Evolutionary conservation across 2,113 vertebrate genomes (phyloP).

Genomic region (Syrmaticus mikado): DNA sequence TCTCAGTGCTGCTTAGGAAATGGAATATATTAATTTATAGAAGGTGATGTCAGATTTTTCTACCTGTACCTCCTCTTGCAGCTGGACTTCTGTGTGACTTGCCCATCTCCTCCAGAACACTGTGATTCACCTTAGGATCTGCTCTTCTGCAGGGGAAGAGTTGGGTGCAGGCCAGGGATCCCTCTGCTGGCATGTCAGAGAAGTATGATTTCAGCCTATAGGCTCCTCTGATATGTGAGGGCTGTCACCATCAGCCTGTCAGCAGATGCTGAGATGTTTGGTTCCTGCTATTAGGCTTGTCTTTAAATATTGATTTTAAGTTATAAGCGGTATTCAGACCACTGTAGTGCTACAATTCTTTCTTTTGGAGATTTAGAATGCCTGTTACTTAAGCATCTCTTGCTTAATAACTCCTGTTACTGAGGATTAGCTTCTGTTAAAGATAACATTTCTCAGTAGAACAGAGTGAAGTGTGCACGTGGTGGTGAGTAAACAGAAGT

Average conservation of each 20-base stretch:
- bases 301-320: not conserved
- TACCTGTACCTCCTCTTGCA: not conserved
- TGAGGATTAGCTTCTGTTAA: not conserved
- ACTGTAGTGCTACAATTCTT: not conserved
- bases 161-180: not conserved
- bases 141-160: not conserved
- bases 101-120: not conserved
- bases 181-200: not conserved
- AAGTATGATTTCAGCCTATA: not conserved
- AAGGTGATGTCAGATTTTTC: not conserved
- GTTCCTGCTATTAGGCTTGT: not conserved
- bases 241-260: not conserved
- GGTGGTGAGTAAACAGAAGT: not conserved
- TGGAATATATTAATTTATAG: not conserved
- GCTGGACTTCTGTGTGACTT: not conserved
- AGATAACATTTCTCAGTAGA: not conserved
- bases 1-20: fast-evolving
- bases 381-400: not conserved
- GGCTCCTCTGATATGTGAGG: not conserved
- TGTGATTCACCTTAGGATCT: not conserved
- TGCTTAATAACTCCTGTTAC: not conserved
- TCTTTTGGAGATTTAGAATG: not conserved
- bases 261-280: not conserved
- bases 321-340: not conserved
- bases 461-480: not conserved